Evolutionary conservation across 2,797 vertebrate genomes (phyloP), one percentile per base, ranked within the genome.

Genomic region (Sciurus carolinensis): DNA sequence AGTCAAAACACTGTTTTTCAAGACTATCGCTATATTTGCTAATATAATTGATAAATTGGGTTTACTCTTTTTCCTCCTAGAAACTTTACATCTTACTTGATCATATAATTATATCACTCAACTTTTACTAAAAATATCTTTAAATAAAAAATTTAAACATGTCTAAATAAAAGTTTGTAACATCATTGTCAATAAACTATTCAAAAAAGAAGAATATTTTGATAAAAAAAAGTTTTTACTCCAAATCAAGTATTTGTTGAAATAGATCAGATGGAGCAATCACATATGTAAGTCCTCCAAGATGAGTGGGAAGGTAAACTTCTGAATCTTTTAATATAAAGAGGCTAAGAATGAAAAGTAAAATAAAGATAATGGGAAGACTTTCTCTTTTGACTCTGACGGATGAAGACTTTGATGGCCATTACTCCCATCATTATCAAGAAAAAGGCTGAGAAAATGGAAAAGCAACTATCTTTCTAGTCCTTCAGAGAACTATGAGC

Each of bases 1-100:
- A 86, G 97, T 97, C 97, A 97, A 97, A 97, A 94, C 94, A 95
- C 95, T 94, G 96, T 88, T 98, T 97, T 98, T 98, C 97, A 90
- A 97, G 96, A 95, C 85, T 98, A 96, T 90, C 94, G 76, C 96
- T 98, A 97, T 66, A 98, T 97, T 97, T 98, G 92, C 92, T 97
- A 98, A 92, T 95, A 96, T 87, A 97, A 96, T 90, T 95, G 93
- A 94, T 93, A 97, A 97, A 97, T 97, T 98, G 95, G 87, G 72
- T 95, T 94, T 96, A 98, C 96, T 98, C 6, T 75, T 97, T 98
- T 97, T 91, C 92, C 93, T 92, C 94, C 97, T 98, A 96, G 97
- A 98, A 97, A 97, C 88, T 86, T 98, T 97, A 90, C 83, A 90
- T 90, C 97, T 98, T 91, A 30, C 80, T 95, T 98, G 97, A 95